Conservation (phyloP, 1,140 invertebrate genomes). For the Physella acuta region DNA sequence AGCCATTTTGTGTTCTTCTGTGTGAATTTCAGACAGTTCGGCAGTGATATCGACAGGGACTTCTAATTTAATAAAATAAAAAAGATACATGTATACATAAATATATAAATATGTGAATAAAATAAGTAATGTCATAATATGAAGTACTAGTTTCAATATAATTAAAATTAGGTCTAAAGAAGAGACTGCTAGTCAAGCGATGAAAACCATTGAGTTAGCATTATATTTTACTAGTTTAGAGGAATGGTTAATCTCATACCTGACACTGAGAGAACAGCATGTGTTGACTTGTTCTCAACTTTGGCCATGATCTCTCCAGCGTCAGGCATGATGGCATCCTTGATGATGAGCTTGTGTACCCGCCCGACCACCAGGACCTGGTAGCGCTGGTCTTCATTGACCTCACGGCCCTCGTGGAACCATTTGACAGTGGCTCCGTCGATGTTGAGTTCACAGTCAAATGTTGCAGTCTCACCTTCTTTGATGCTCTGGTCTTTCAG, state of each 20-base stretch:
- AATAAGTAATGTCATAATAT: no score
- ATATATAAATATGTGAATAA: no score
- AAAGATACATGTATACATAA: no score
- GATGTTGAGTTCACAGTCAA: conserved; percentile 54
- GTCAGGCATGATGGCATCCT: conserved; percentile 47
- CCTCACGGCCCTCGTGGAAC: conserved; percentile 58
- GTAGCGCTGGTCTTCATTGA: conserved; percentile 70
- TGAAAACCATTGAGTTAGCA: no score
- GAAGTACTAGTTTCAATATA: no score
- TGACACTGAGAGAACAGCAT: conserved; percentile 48
- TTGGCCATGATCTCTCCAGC: conserved; percentile 49
- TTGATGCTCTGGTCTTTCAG: conserved; percentile 62
- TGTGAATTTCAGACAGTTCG: conserved; percentile 42
- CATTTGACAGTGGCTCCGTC: conserved; percentile 60
- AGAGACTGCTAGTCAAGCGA: no score
- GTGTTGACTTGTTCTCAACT: conserved; percentile 49
- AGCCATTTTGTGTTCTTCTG: conserved; percentile 48
- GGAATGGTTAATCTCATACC: conserved; percentile 33
- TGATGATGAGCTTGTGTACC: conserved; percentile 49
- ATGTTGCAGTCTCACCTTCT: conserved; percentile 68
- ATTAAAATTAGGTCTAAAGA: no score
- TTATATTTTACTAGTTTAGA: no score
- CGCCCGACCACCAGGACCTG: conserved; percentile 61
- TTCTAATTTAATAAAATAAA: no score
- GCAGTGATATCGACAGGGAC: conserved; percentile 48